Conservation (phyloP, 2,888 invertebrate species). For the Caenorhabditis plicata region DNA sequence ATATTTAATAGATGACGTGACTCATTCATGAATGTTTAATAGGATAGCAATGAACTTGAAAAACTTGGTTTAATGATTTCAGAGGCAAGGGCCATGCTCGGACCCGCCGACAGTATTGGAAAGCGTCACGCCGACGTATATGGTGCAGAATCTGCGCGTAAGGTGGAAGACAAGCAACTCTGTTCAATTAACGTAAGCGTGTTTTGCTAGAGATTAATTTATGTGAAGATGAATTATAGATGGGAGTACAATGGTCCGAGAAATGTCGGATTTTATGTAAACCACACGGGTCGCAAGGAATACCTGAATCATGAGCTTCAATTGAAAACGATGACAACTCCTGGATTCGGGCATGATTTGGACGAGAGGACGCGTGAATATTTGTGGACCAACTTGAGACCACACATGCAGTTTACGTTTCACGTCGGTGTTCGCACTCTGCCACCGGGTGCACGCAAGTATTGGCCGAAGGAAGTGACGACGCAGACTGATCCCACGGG, state of each 20-base stretch:
- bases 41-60: not conserved
- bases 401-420: slow-evolving; percentile 61
- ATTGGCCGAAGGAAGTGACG: slow-evolving; percentile 57
- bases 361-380: slow-evolving; percentile 37
- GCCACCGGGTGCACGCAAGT: slow-evolving; percentile 45
- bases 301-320: slow-evolving; percentile 57
- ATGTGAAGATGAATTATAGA: slow-evolving; percentile 13
- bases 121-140: slow-evolving; percentile 51
- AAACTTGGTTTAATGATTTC: slow-evolving; percentile 23
- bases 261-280: slow-evolving; percentile 58
- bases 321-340: slow-evolving; percentile 55
- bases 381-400: slow-evolving; percentile 55
- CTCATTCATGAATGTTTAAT: not conserved
- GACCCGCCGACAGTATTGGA: slow-evolving; percentile 60
- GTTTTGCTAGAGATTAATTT: not conserved
- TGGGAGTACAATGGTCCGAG: slow-evolving; percentile 60
- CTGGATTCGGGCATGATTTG: slow-evolving; percentile 52
- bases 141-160: slow-evolving; percentile 57
- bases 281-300: slow-evolving; percentile 61
- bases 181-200: slow-evolving; percentile 45
- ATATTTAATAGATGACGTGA: too few relatives aligned
- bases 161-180: slow-evolving; percentile 62
- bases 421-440: slow-evolving; percentile 55
- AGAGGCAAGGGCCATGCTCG: slow-evolving; percentile 64
- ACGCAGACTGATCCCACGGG: slow-evolving; percentile 56